phyloP scores from a whole-genome alignment of 2,888 invertebrate species.

The Limnephilus auricula region DNA sequence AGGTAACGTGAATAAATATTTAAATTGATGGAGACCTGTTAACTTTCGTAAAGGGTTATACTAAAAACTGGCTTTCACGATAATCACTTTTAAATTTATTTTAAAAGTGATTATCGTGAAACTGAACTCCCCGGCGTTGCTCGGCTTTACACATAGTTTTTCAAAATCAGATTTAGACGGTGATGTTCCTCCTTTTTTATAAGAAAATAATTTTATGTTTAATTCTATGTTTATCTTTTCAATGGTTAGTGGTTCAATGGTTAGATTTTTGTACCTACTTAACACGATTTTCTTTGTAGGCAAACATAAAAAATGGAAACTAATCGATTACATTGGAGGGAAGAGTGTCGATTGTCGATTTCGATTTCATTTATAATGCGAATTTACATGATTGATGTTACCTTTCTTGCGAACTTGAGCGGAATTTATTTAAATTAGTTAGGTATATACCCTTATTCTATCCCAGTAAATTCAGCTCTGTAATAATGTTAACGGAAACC shows the following conservation, averaged over 20 bases:
- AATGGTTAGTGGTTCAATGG: no score
- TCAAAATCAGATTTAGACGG: no score
- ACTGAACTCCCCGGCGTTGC: no score
- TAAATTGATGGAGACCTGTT: not conserved
- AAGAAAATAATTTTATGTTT: no score
- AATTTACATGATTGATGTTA: not conserved
- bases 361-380: not conserved
- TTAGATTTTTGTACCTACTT: not conserved
- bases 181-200: no score
- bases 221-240: not conserved
- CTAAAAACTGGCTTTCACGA: not conserved
- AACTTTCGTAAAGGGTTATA: not conserved
- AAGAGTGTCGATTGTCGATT: not conserved
- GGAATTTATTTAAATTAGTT: not conserved
- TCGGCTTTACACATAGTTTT: no score
- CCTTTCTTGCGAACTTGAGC: not conserved
- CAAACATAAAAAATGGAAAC: not conserved
- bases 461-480: not conserved
- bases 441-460: not conserved
- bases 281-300: not conserved
- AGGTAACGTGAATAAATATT: not conserved
- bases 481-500: not conserved
- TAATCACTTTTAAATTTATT: not conserved
- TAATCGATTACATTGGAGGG: not conserved
- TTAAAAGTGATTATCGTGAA: no score